These are phyloP conservation scores for Seriola aureovittata DNA, from an alignment of 2,113 vertebrate species.

Conservation along the genomic window DNA sequence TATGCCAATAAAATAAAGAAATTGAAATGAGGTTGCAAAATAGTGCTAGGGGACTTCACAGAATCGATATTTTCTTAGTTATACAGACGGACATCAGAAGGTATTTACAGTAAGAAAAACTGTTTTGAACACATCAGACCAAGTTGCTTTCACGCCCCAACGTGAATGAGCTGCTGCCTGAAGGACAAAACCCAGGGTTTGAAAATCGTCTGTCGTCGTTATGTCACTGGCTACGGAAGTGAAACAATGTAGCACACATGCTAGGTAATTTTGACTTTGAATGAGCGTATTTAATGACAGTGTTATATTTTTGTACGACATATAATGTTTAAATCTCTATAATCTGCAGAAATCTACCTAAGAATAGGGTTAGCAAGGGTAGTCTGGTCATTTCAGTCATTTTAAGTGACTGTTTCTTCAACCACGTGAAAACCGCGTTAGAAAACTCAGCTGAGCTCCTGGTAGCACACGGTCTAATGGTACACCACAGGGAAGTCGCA, in stretches of 20 bases:
- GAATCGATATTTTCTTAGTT: too few relatives aligned
- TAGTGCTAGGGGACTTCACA: too few relatives aligned
- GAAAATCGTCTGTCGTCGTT: rapidly evolving
- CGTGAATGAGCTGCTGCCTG: not conserved
- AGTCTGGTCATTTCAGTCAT: not conserved
- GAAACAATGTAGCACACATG: slow-evolving; percentile 36
- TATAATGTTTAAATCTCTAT: not conserved
- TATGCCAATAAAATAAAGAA: too few relatives aligned
- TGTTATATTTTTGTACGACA: not conserved
- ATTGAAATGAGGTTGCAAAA: too few relatives aligned
- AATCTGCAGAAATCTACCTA: not conserved
- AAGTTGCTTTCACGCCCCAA: not conserved
- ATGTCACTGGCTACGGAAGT: slow-evolving; percentile 65
- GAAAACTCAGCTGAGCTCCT: not conserved
- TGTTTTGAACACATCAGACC: too few relatives aligned
- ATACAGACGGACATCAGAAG: too few relatives aligned
- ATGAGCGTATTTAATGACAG: not conserved
- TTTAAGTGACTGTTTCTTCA: not conserved
- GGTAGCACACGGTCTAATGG: not conserved
- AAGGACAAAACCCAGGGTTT: not conserved
- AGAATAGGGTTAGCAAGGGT: not conserved
- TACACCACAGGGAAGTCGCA: not conserved
- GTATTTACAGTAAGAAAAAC: too few relatives aligned
- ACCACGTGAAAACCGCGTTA: slow-evolving; percentile 52
- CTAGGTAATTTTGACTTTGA: slow-evolving; percentile 70